Conservation (phyloP, 1,140 invertebrate species). For the Drosophila serrata region DNA sequence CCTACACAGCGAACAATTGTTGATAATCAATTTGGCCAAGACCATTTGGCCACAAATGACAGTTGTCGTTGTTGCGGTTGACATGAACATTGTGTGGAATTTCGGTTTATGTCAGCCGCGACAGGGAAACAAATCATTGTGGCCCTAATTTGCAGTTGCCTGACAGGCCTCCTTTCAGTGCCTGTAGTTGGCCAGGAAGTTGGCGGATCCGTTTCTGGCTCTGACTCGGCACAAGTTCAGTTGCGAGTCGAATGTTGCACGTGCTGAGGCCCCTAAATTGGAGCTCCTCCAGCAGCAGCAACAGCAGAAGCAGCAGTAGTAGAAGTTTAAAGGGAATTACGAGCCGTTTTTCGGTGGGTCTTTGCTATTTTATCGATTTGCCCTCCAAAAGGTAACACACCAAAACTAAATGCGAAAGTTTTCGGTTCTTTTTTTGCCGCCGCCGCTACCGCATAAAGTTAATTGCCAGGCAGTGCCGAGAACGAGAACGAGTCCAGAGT, state of each 20-base stretch:
- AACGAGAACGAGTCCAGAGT: slow-evolving; percentile 42
- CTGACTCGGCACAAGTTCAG: slow-evolving; percentile 62
- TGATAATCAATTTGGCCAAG: slow-evolving; percentile 78
- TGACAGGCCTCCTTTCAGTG: slow-evolving; percentile 14
- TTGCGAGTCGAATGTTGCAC: slow-evolving; percentile 59
- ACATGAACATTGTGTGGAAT: slow-evolving; percentile 67
- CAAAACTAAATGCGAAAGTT: slow-evolving; percentile 54
- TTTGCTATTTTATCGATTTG: slow-evolving; percentile 74
- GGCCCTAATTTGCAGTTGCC: slow-evolving; percentile 67
- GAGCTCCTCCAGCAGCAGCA: slow-evolving; percentile 21
- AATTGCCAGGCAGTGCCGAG: slow-evolving; percentile 63
- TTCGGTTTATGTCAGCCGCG: slow-evolving; percentile 53
- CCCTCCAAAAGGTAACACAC: slow-evolving; percentile 28
- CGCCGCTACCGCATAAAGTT: slow-evolving; percentile 36
- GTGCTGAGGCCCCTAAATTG: slow-evolving; percentile 49
- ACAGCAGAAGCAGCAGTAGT: slow-evolving; percentile 3
- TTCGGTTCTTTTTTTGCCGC: slow-evolving; percentile 16
- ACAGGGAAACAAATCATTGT: slow-evolving; percentile 60
- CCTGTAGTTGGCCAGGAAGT: slow-evolving; percentile 39
- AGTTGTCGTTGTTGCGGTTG: slow-evolving; percentile 60
- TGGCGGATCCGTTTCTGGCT: slow-evolving; percentile 45
- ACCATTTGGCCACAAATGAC: slow-evolving; percentile 70
- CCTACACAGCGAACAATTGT: slow-evolving; percentile 28
- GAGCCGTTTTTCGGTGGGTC: slow-evolving; percentile 10
- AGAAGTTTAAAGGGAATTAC: slow-evolving; percentile 49